Conservation (phyloP, 2,113 vertebrate genomes). For the Thermophis baileyi region DNA sequence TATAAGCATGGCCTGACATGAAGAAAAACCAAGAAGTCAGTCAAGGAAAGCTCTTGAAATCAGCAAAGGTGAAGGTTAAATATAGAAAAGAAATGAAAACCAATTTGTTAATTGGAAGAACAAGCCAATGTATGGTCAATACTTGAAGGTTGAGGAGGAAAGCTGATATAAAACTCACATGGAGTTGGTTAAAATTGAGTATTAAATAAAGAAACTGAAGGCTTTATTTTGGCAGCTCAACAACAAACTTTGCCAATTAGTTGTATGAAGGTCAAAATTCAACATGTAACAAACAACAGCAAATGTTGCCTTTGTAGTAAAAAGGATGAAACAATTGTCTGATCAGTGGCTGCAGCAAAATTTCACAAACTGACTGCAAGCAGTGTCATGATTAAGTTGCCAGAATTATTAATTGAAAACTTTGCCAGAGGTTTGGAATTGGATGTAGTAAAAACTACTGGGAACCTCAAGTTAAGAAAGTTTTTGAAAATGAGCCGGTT, state of each 20-base stretch:
- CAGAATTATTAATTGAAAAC: background rate
- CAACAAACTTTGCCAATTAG: background rate
- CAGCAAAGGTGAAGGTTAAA: background rate
- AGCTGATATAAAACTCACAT: background rate
- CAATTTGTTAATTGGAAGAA: background rate
- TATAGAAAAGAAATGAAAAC: background rate
- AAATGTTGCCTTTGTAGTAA: background rate
- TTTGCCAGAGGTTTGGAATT: background rate
- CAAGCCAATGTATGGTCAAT: background rate
- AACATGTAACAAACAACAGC: no score
- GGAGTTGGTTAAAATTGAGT: background rate
- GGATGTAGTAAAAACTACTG: no score
- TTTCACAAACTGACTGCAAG: background rate
- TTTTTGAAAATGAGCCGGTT: background rate
- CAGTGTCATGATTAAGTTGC: background rate
- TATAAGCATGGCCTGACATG: background rate
- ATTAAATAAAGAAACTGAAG: background rate
- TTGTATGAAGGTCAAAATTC: background rate
- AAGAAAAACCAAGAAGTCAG: background rate
- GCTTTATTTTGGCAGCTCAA: background rate
- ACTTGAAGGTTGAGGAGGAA: background rate
- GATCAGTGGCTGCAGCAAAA: background rate
- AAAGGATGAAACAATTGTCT: background rate
- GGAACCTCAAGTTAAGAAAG: background rate
- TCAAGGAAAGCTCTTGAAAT: background rate